phyloP scores from a whole-genome alignment of 2,797 vertebrate genomes.

The Distichodus sexfasciatus region DNA sequence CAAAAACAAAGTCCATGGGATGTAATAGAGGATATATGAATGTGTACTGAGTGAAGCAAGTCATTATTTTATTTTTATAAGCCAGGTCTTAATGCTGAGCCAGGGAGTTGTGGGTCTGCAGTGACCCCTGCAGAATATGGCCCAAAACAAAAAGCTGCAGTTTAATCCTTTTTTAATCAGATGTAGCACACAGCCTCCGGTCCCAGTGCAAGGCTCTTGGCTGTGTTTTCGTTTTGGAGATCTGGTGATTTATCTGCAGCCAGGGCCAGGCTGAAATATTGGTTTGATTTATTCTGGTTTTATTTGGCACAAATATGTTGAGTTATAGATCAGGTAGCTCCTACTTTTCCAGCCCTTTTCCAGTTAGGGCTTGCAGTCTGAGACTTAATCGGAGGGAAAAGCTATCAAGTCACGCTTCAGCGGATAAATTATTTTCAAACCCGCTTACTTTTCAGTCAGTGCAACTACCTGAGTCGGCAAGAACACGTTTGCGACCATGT shows the following conservation, averaged over 20 bases:
- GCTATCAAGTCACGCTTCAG: constrained; percentile 25
- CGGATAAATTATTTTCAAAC: constrained; percentile 19
- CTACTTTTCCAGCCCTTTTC: constrained; percentile 54
- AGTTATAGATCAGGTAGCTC: constrained; percentile 66
- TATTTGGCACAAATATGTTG: constrained; percentile 73
- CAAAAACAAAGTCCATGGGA: background rate
- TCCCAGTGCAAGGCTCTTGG: constrained; percentile 64
- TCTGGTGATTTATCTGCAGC: constrained; percentile 70
- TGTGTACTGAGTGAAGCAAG: background rate
- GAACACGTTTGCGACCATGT: background rate
- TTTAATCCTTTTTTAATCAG: constrained; percentile 79
- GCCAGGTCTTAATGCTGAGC: background rate
- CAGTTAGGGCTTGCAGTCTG: constrained; percentile 33
- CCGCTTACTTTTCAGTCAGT: constrained; percentile 12
- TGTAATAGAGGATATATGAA: background rate
- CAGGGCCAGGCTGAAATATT: constrained; percentile 70
- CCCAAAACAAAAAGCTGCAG: constrained; percentile 65
- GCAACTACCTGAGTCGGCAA: constrained; percentile 8
- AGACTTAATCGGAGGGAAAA: constrained; percentile 27
- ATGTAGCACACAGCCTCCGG: constrained; percentile 71
- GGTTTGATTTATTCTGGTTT: constrained; percentile 75
- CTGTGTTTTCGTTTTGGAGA: constrained; percentile 53
- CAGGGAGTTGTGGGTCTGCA: background rate
- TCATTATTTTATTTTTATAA: background rate
- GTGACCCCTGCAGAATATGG: constrained; percentile 58